Percentiles rank a stretch among this genome's conserved stretches.
Evolutionary conservation across 2,888 invertebrate genomes (phyloP).

Genomic region (Peribatodes rhomboidaria): DNA sequence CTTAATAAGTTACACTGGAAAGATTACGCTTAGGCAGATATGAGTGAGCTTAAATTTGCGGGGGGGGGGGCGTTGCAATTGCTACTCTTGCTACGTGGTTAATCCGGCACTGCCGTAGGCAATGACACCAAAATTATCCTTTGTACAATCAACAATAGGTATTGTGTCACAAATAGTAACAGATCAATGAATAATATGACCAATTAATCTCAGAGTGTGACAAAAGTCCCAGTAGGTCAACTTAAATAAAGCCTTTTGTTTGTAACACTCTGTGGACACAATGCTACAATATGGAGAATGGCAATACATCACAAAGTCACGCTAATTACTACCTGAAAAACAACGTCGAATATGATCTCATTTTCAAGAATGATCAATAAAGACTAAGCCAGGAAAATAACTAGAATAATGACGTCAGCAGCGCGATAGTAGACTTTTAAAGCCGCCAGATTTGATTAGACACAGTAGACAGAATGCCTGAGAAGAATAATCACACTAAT

Average conservation of each 20-base stretch:
- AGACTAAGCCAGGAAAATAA: background rate
- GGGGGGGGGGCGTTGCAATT: too few relatives aligned
- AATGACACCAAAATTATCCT: background rate
- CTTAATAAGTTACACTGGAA: too few relatives aligned
- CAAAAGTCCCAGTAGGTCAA: constrained; percentile 9
- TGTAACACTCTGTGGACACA: background rate
- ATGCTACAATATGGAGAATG: constrained; percentile 1
- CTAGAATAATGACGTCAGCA: too few relatives aligned
- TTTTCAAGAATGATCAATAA: background rate
- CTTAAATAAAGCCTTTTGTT: background rate
- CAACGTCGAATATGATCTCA: background rate
- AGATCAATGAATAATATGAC: constrained; percentile 1
- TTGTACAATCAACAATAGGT: too few relatives aligned
- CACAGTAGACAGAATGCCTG: too few relatives aligned
- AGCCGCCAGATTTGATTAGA: too few relatives aligned
- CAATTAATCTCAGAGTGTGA: constrained; percentile 2
- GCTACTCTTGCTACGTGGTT: too few relatives aligned
- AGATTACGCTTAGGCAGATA: too few relatives aligned
- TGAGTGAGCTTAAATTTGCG: too few relatives aligned
- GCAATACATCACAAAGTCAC: constrained; percentile 1
- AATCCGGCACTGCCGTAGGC: background rate
- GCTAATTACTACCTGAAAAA: constrained; percentile 1
- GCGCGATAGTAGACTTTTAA: too few relatives aligned
- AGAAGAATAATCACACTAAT: too few relatives aligned
- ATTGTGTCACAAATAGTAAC: background rate